Evolutionary conservation across 53 echinoderm and acorn worm genomes (phyloP), one percentile per base, ranked within the genome.

Genomic region (Stichopus horrens): DNA sequence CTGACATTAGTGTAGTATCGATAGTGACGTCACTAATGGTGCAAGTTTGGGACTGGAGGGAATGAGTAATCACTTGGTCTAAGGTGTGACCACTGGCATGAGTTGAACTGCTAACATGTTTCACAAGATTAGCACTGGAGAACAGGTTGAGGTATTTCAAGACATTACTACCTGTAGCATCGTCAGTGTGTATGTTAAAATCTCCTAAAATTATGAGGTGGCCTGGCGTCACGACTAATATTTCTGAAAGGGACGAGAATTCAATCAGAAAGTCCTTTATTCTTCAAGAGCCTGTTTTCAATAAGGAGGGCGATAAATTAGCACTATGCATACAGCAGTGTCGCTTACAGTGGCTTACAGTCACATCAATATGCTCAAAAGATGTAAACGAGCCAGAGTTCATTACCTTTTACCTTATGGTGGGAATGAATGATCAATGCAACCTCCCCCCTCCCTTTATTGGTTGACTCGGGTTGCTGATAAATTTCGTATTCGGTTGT

Each of bases 151-250:
- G 14, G 81, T 56, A 82, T 82, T 82, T 82, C 83, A 56, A 5
- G n/a, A 57, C 83, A 57, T 82, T 20, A 58, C 21, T 10, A 5
- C 57, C 23, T 23, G 83, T 18, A 82, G 20, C 55, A 57, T 58
- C 57, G 1, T 57, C 83, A 18, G 57, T 57, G 59, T 78, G 78
- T 18, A 82, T 56, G 57, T 82, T 82, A 10, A 82, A 82, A 82
- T 82, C 83, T 22, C 83, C 83, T 8, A 58, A 19, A 82, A 82
- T 82, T 18, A 82, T 57, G 83, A 82, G 57, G 19, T 58, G 83
- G 19, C 83, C 83, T 4, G 56, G 58, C n/a, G 58, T 23, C 59
- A 23, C 23, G 19, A 58, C 19, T 10, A 82, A 19, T 19, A 82
- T 55, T 58, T 82, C 83, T 7, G 11, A 58, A 58, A 20, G 23